phyloP scores from a whole-genome alignment of 2,888 invertebrate species.

The Iphiclides podalirius region DNA sequence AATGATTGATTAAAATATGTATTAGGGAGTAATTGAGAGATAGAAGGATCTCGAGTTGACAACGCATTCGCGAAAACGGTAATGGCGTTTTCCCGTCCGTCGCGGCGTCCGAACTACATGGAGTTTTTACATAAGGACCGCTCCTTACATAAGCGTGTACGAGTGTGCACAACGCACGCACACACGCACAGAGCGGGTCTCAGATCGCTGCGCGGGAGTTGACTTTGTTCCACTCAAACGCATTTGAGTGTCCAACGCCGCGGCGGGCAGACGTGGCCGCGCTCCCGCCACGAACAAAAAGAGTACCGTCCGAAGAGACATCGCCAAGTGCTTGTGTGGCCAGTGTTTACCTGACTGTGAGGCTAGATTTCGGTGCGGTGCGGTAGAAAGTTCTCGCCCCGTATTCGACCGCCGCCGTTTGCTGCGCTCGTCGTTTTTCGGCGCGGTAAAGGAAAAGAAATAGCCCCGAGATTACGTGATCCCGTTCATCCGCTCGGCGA shows the following conservation, averaged over 20 bases:
- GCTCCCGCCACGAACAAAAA: conserved; percentile 32
- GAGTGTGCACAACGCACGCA: conserved; percentile 41
- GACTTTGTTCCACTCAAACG: conserved; percentile 73
- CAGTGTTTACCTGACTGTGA: conserved; percentile 34
- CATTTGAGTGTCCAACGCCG: conserved; percentile 62
- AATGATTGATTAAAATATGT: too few relatives aligned
- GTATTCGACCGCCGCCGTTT: conserved; percentile 2
- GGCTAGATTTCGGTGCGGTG: conserved; percentile 22
- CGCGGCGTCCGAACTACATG: conserved; percentile 59
- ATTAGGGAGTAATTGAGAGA: too few relatives aligned
- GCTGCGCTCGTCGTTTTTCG: neutral
- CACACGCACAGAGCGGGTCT: conserved; percentile 39
- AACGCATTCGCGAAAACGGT: conserved; percentile 46
- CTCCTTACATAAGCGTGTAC: conserved; percentile 50
- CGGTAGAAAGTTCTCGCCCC: conserved; percentile 24
- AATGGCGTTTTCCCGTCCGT: conserved; percentile 67
- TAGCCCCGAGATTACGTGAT: conserved; percentile 27
- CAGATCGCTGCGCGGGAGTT: conserved; percentile 61
- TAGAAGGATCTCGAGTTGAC: conserved; percentile 32
- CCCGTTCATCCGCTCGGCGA: conserved; percentile 21
- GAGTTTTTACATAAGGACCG: conserved; percentile 57
- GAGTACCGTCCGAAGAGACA: conserved; percentile 25
- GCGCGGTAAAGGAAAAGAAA: conserved; percentile 13
- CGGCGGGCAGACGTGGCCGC: conserved; percentile 47
- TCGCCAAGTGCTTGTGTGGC: conserved; percentile 38